Evolutionary conservation across 1,140 invertebrate genomes (phyloP), one percentile per base, ranked within the genome.

Genomic region (Trichonephila inaurata): DNA sequence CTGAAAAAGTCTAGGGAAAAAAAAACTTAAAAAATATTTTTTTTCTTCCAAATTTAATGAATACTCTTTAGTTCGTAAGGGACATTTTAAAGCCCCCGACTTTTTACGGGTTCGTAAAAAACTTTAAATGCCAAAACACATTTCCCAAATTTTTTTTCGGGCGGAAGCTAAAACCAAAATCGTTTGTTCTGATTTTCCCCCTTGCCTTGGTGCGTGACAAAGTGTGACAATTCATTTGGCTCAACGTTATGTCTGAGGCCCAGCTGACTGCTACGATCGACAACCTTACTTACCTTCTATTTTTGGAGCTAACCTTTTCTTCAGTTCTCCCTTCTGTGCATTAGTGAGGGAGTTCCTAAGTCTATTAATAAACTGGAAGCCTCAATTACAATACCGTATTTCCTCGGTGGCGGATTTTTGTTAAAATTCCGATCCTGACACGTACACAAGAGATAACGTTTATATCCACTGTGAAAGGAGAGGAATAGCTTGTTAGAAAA

Each of bases 171-270:
- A 28, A 51, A 51, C 10, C 10, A 77, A 33, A 77, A 77, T 77
- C 33, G 28, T 77, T 83, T 83, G 82, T 83, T 28, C 2, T 77
- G 72, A 77, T 77, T 77, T 77, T 40, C 72, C 82, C 51, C 21
- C 21, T 58, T 60, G 82, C 40, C 82, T 83, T 83, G 82, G 24
- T 60, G 82, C 82, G 14, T 83, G 82, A 83, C 82, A 83, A 60
- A 83, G 82, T 83, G 51, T 83, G 82, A 83, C 82, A 60, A 83
- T 83, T 83, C 82, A 83, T 83, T 83, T 83, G 82, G 82, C 82
- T 58, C 44, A 60, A 60, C 19, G 7, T 83, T 83, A 77, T 40
- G 72, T 77, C 72, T 77, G 72, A 77, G 28, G 72, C 72, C 72
- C 72, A 77, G 72, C 72, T 77, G 72, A 77, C 72, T 77, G 18